A percentile compares a stretch with the other conserved stretches of the same genome.
Evolutionary conservation across 2,113 vertebrate species (phyloP).

Genomic region (Dendropsophus ebraccatus): DNA sequence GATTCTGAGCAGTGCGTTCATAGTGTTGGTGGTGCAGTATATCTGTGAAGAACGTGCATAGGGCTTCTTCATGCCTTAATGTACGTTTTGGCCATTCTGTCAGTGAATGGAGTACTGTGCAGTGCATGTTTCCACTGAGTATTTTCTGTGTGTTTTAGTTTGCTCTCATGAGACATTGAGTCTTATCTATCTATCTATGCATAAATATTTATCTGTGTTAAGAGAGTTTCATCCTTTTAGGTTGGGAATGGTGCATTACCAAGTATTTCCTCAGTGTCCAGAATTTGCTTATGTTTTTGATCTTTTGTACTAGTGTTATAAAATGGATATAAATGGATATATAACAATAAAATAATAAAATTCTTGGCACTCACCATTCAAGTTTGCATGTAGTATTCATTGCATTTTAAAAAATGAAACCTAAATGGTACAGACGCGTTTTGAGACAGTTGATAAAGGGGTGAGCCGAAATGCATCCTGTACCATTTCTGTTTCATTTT

Average conservation of each 20-base stretch:
- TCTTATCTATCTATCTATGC: neutral
- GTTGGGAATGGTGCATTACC: neutral
- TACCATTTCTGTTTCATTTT: too few relatives aligned
- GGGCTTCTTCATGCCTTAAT: slow-evolving; percentile 15
- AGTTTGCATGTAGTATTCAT: too few relatives aligned
- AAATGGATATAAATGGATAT: neutral
- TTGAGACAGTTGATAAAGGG: too few relatives aligned
- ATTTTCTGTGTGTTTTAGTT: neutral
- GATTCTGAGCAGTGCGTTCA: neutral
- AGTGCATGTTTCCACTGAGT: neutral
- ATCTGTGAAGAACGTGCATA: neutral
- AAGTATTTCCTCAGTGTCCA: neutral
- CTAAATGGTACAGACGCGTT: too few relatives aligned
- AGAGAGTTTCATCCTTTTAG: neutral
- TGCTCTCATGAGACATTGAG: neutral
- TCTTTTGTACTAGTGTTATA: neutral
- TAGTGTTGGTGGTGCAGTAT: neutral
- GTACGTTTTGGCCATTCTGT: slow-evolving; percentile 8
- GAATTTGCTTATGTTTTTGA: too few relatives aligned
- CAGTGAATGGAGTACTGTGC: slow-evolving; percentile 13
- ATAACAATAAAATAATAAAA: too few relatives aligned
- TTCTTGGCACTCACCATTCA: too few relatives aligned
- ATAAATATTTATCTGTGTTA: neutral
- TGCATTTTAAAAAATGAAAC: too few relatives aligned
- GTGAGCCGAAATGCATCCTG: too few relatives aligned